Conservation (phyloP, 2,888 invertebrate species). For the Disparrhopalites patrizii region DNA sequence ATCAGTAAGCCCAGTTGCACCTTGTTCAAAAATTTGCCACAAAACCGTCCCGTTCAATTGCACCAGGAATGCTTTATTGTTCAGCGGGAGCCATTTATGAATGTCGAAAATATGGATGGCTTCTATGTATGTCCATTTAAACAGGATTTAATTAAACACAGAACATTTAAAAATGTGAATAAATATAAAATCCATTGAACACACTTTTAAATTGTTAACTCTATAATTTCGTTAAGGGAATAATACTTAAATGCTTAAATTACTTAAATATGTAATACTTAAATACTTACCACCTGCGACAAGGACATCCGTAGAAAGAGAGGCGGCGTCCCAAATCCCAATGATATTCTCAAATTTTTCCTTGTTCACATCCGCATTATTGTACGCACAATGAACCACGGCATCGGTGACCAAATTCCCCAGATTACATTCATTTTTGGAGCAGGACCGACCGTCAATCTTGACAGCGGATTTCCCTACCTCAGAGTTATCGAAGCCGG, state of each 20-base stretch:
- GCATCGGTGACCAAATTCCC: slow-evolving; percentile 45
- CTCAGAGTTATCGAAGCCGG: background rate
- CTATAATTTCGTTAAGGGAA: no score
- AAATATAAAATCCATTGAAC: background rate
- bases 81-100: slow-evolving; percentile 44
- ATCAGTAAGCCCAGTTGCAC: slow-evolving; percentile 32
- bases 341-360: slow-evolving; percentile 5
- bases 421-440: slow-evolving; percentile 40
- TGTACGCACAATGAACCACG: slow-evolving; percentile 43
- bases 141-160: no score
- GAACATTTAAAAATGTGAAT: no score
- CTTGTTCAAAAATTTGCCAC: slow-evolving; percentile 34
- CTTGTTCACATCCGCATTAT: background rate
- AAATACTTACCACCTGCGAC: slow-evolving; percentile 23
- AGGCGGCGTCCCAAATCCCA: slow-evolving; percentile 41
- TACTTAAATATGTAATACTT: background rate
- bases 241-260: no score
- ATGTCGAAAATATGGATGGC: slow-evolving; percentile 28
- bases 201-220: no score
- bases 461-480: slow-evolving; percentile 12
- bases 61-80: slow-evolving; percentile 40
- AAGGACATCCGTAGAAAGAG: slow-evolving; percentile 31
- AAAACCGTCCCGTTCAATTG: slow-evolving; percentile 31
- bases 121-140: no score
- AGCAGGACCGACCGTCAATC: slow-evolving; percentile 30